A percentile compares a stretch with the other conserved stretches of the same genome.
Conservation (phyloP, 2,888 invertebrate species). For the Drosophila robusta region DNA sequence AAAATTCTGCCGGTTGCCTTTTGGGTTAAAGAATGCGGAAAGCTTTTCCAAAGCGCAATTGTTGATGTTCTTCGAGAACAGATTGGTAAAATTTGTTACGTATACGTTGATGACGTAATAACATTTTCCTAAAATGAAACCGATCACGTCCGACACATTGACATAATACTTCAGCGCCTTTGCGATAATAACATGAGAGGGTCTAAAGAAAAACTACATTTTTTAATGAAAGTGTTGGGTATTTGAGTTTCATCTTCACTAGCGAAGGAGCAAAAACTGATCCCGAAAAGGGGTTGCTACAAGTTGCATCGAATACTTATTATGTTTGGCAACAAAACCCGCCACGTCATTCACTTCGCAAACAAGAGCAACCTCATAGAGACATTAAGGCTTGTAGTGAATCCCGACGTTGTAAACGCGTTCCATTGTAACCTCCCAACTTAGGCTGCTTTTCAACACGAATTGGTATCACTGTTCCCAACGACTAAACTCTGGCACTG, state of each 20-base stretch:
- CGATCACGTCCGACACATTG: too few relatives aligned
- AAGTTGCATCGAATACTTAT: not conserved
- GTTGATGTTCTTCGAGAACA: not conserved
- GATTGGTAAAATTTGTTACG: too few relatives aligned
- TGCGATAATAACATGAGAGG: not conserved
- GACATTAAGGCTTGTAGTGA: not conserved
- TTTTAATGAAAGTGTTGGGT: not conserved
- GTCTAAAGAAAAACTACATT: not conserved
- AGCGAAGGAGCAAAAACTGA: not conserved
- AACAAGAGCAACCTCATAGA: too few relatives aligned
- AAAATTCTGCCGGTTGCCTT: too few relatives aligned
- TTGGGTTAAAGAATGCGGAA: too few relatives aligned
- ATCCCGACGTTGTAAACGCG: too few relatives aligned
- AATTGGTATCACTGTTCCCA: too few relatives aligned
- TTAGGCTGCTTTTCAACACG: not conserved
- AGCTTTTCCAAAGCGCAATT: not conserved
- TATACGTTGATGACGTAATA: too few relatives aligned
- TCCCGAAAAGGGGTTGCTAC: not conserved
- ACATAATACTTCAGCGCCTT: too few relatives aligned
- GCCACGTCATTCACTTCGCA: too few relatives aligned
- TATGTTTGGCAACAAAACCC: not conserved
- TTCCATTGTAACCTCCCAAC: not conserved
- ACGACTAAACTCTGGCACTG: too few relatives aligned
- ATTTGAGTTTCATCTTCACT: not conserved
- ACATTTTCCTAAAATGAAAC: too few relatives aligned